Evolutionary conservation across 2,888 invertebrate species (phyloP).

Genomic region (Drepana falcataria): DNA sequence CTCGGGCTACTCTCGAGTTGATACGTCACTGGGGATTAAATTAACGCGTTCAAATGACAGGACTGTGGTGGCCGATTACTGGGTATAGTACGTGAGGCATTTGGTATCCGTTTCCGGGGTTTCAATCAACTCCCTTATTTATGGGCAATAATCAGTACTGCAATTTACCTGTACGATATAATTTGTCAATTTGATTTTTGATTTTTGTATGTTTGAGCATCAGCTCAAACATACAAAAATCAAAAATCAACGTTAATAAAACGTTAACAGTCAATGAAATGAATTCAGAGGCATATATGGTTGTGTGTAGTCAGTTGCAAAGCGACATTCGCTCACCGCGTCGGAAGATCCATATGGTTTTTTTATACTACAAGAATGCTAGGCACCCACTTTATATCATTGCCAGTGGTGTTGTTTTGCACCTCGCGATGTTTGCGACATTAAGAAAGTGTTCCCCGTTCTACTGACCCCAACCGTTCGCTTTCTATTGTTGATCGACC

Average conservation of each 20-base stretch:
- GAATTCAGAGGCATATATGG: too few relatives aligned
- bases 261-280: too few relatives aligned
- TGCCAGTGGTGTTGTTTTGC: constrained; percentile 37
- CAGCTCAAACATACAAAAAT: too few relatives aligned
- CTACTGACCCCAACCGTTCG: constrained; percentile 46
- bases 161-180: too few relatives aligned
- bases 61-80: neutral
- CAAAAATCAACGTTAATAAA: too few relatives aligned
- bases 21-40: constrained; percentile 8
- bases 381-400: constrained; percentile 16
- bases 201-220: too few relatives aligned
- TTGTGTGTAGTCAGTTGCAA: too few relatives aligned
- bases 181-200: too few relatives aligned
- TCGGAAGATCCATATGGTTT: too few relatives aligned
- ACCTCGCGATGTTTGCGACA: constrained; percentile 21
- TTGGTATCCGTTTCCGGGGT: neutral
- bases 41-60: neutral
- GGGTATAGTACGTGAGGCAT: neutral
- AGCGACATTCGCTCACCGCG: too few relatives aligned
- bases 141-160: too few relatives aligned
- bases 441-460: constrained; percentile 52
- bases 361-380: neutral
- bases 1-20: constrained; percentile 14
- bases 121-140: too few relatives aligned
- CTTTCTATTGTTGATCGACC: constrained; percentile 43